phyloP scores from a whole-genome alignment of 2,888 invertebrate genomes.

The Congeria kusceri region DNA sequence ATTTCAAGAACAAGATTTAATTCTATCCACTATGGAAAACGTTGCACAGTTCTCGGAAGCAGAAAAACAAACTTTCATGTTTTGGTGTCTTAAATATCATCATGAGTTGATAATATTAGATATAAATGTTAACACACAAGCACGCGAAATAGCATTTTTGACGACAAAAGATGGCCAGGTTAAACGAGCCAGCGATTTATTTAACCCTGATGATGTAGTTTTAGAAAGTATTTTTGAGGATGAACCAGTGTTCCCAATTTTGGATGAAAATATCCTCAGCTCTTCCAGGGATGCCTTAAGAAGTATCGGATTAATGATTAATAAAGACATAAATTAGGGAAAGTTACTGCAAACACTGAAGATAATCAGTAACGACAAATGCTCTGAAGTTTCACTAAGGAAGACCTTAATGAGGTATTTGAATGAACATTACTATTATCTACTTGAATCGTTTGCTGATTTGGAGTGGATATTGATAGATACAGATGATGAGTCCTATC shows the following conservation, averaged over 20 bases:
- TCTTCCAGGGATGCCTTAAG: background rate
- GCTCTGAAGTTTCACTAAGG: background rate
- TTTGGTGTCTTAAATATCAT: background rate
- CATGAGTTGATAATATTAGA: background rate
- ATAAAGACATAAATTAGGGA: background rate
- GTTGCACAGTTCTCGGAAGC: background rate
- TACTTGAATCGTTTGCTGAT: background rate
- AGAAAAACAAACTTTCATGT: background rate
- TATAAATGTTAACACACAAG: background rate
- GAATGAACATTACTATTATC: background rate
- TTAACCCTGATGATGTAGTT: slow-evolving; percentile 13
- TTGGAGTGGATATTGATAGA: background rate
- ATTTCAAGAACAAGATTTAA: background rate
- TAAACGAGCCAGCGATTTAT: slow-evolving; percentile 7
- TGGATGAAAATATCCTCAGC: background rate
- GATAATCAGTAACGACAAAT: background rate
- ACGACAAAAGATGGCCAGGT: background rate
- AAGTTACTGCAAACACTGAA: background rate
- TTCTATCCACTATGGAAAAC: background rate
- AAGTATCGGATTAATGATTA: background rate
- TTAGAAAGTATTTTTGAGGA: background rate
- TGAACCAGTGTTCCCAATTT: slow-evolving; percentile 4
- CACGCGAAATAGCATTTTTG: slow-evolving; percentile 1
- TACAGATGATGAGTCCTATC: background rate
- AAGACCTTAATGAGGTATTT: slow-evolving; percentile 1